A percentile compares a stretch with the other conserved stretches of the same genome.
These are phyloP conservation scores for Hirudinaria manillensis DNA, from an alignment of 2,888 invertebrate genomes.

Conservation along the genomic window DNA sequence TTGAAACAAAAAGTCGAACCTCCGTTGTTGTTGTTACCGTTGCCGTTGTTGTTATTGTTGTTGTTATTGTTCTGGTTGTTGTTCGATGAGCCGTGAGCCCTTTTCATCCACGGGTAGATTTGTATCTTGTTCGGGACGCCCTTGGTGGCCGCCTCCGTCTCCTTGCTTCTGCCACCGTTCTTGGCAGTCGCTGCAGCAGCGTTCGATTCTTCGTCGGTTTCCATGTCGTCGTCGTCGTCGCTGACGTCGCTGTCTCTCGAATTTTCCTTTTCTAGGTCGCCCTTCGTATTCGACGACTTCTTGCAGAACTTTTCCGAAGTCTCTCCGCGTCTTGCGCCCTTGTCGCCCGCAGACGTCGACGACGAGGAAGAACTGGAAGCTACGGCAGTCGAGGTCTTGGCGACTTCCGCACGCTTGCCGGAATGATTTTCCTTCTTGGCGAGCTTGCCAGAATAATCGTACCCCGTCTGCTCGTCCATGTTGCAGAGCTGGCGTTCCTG, in stretches of 20 bases:
- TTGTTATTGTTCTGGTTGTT: slow-evolving; percentile 30
- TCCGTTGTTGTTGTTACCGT: slow-evolving; percentile 18
- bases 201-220: slow-evolving; percentile 20
- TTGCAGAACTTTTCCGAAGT: background rate
- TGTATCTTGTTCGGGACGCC: slow-evolving; percentile 16
- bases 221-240: slow-evolving; percentile 28
- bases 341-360: slow-evolving; percentile 1
- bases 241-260: slow-evolving; percentile 24
- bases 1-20: background rate
- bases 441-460: background rate
- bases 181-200: background rate
- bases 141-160: background rate
- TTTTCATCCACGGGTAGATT: slow-evolving; percentile 27
- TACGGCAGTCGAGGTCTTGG: background rate
- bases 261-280: slow-evolving; percentile 23
- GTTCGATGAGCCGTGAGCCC: slow-evolving; percentile 25
- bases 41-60: slow-evolving; percentile 22
- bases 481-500: slow-evolving; percentile 17
- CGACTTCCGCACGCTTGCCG: background rate
- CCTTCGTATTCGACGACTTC: background rate
- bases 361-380: background rate
- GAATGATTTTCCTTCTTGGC: background rate
- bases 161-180: slow-evolving; percentile 5
- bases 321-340: background rate
- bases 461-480: slow-evolving; percentile 11